Conservation (phyloP, 2,113 vertebrate species). For the Columbina picui region DNA sequence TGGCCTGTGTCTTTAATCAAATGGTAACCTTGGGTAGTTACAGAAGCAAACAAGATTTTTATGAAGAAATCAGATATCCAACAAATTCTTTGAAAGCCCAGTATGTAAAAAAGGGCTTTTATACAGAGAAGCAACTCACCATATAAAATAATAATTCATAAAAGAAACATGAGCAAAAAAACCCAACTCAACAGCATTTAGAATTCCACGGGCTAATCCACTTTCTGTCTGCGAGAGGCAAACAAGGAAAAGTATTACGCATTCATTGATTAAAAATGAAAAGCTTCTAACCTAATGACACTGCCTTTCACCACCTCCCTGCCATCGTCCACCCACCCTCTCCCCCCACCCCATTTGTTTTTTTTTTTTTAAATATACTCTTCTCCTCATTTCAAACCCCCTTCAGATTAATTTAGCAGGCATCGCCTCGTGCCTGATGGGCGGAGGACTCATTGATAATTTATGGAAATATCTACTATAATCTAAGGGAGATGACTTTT, state of each 20-base stretch:
- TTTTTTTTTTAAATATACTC: constrained; percentile 47
- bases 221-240: constrained; percentile 75
- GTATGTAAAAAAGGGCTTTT: constrained; percentile 82
- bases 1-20: constrained; percentile 70
- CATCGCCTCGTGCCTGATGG: constrained; percentile 82
- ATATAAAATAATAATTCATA: constrained; percentile 89
- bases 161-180: constrained; percentile 91
- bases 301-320: constrained; percentile 75
- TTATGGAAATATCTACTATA: constrained; percentile 98
- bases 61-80: constrained; percentile 76
- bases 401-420: constrained; percentile 83
- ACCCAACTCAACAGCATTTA: constrained; percentile 85
- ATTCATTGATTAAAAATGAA: constrained; percentile 92
- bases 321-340: constrained; percentile 66
- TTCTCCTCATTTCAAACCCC: constrained; percentile 73
- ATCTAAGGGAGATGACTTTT: constrained; percentile 97
- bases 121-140: constrained; percentile 83
- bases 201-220: constrained; percentile 84
- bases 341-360: background rate
- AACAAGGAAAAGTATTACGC: constrained; percentile 78
- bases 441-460: constrained; percentile 96
- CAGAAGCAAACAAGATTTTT: constrained; percentile 81
- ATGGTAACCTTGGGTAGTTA: constrained; percentile 37
- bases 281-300: constrained; percentile 83
- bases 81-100: constrained; percentile 78